A percentile compares a stretch with the other conserved stretches of the same genome.
These are phyloP conservation scores for Brenthis hecate DNA, from an alignment of 2,888 invertebrate genomes.

Conservation along the genomic window DNA sequence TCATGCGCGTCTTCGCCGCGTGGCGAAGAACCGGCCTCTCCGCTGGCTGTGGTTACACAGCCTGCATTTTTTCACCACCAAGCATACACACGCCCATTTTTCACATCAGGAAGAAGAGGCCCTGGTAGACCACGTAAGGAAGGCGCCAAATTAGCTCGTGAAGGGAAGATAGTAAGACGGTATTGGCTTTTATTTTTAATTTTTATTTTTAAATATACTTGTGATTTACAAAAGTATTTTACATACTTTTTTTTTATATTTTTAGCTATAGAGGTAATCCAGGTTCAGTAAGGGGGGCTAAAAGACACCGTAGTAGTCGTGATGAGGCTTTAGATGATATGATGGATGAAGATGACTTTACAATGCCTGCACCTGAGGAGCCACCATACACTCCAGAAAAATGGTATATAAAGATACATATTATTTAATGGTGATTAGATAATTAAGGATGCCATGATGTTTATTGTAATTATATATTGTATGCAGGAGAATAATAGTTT, in stretches of 20 bases:
- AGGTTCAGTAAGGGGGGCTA: constrained; percentile 77
- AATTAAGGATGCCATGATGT: no score
- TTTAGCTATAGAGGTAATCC: constrained; percentile 68
- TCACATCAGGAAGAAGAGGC: constrained; percentile 85
- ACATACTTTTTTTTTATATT: neutral
- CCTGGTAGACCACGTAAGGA: constrained; percentile 92
- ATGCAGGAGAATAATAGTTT: no score
- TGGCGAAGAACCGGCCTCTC: constrained; percentile 84
- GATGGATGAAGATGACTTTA: constrained; percentile 80
- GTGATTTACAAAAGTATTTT: no score
- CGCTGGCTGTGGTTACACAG: constrained; percentile 72
- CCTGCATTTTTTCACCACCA: constrained; percentile 75
- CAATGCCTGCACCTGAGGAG: constrained; percentile 87
- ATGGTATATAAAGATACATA: constrained; percentile 69
- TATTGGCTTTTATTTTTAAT: constrained; percentile 40
- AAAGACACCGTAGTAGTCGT: constrained; percentile 74
- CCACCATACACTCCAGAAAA: constrained; percentile 91
- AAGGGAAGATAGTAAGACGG: constrained; percentile 79
- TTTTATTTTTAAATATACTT: no score
- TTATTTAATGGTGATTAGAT: neutral
- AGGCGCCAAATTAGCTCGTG: constrained; percentile 79
- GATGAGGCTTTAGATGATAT: constrained; percentile 77
- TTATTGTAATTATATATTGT: no score
- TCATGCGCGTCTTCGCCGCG: constrained; percentile 85
- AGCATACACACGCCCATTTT: constrained; percentile 72